Conservation (phyloP, 2,113 vertebrate genomes). For the Collichthys lucidus region DNA sequence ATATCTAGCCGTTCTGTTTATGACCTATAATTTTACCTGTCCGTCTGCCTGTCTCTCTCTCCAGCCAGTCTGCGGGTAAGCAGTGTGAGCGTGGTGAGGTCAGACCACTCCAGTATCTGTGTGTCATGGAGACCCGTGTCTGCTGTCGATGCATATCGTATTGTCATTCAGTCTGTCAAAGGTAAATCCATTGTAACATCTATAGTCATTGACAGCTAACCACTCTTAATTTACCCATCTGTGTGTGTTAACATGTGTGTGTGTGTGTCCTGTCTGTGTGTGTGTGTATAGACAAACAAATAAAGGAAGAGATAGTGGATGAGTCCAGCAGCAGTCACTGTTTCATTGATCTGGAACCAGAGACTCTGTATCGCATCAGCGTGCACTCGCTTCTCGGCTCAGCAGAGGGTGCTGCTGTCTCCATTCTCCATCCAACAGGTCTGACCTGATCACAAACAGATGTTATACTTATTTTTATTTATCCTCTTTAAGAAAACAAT, state of each 20-base stretch:
- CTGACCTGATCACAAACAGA: background rate
- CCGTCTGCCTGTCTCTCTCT: slow-evolving; percentile 4
- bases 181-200: slow-evolving; percentile 40
- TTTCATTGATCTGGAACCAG: slow-evolving; percentile 80
- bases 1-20: background rate
- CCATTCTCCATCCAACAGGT: slow-evolving; percentile 87
- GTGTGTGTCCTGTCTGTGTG: slow-evolving; percentile 18
- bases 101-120: slow-evolving; percentile 84
- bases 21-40: background rate
- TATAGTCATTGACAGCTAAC: no score
- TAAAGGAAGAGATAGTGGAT: slow-evolving; percentile 71
- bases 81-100: slow-evolving; percentile 82
- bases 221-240: background rate
- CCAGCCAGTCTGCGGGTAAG: slow-evolving; percentile 84
- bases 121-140: slow-evolving; percentile 83
- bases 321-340: slow-evolving; percentile 81
- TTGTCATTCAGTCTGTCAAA: slow-evolving; percentile 82
- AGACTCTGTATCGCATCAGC: slow-evolving; percentile 84
- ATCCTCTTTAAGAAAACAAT: background rate
- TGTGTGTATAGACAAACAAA: slow-evolving; percentile 77
- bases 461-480: background rate
- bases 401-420: slow-evolving; percentile 83
- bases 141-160: slow-evolving; percentile 77
- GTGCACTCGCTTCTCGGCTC: slow-evolving; percentile 80
- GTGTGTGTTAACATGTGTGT: background rate